Evolutionary conservation across 2,888 invertebrate genomes (phyloP).

Genomic region (Petrolisthes cinctipes): DNA sequence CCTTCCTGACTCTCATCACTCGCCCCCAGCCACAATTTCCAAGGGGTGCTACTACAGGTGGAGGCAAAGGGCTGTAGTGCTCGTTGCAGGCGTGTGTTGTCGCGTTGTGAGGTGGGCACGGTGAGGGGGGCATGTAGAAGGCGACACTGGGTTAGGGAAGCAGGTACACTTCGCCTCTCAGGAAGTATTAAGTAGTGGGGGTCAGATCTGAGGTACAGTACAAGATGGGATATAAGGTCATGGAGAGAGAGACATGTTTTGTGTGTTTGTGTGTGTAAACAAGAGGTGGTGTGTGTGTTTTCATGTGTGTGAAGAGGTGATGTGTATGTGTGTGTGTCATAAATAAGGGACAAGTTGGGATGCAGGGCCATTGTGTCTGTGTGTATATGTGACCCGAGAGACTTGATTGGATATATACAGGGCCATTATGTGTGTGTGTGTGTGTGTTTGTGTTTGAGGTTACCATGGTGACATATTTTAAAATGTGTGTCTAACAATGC

Average conservation of each 20-base stretch:
- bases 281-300: not conserved
- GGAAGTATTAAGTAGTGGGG: constrained; percentile 24
- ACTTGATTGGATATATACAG: no score
- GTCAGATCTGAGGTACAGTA: not conserved
- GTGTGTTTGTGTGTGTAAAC: not conserved
- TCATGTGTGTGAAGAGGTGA: no score
- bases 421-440: no score
- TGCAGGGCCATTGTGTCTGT: no score
- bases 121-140: constrained; percentile 18
- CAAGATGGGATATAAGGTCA: no score
- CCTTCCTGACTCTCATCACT: constrained; percentile 25
- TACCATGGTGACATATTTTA: no score
- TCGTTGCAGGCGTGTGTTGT: constrained; percentile 1
- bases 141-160: not conserved
- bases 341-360: no score
- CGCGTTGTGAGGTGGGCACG: not conserved
- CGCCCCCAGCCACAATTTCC: constrained; percentile 37
- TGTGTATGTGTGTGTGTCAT: no score
- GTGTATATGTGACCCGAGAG: no score
- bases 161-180: not conserved
- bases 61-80: constrained; percentile 1
- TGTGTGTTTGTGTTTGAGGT: no score
- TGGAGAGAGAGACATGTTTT: no score
- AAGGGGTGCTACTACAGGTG: constrained; percentile 13
- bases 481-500: no score